Conservation (phyloP, 2,113 vertebrate species). For the Clinocottus analis region DNA sequence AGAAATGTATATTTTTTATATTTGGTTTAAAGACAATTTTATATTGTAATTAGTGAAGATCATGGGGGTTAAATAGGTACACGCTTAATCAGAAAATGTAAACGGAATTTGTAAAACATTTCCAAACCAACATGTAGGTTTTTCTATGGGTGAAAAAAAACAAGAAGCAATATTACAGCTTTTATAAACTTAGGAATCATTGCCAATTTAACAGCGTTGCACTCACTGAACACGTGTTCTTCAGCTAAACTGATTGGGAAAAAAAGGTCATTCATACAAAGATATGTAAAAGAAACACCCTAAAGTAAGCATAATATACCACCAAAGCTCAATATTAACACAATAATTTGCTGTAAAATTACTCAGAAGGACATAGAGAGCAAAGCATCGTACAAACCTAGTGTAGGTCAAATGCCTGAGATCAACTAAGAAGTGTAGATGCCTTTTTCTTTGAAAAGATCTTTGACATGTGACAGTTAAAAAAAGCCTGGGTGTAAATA, state of each 20-base stretch:
- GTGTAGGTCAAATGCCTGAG: background rate
- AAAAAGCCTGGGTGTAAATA: background rate
- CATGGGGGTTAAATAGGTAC: background rate
- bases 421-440: background rate
- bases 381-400: background rate
- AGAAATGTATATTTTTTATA: background rate
- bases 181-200: background rate
- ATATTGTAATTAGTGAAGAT: background rate
- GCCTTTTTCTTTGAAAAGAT: background rate
- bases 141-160: background rate
- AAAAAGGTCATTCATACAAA: background rate
- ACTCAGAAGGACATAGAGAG: background rate
- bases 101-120: constrained; percentile 15
- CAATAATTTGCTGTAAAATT: background rate
- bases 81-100: background rate
- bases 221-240: background rate
- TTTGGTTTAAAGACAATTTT: background rate
- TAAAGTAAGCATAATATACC: background rate
- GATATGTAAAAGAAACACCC: background rate
- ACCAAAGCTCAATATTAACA: background rate
- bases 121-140: constrained; percentile 1
- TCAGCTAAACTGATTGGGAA: background rate
- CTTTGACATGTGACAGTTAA: background rate
- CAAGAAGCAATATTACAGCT: background rate
- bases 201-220: background rate